Conservation (phyloP, 2,113 vertebrate genomes). For the Vulpes vulpes region DNA sequence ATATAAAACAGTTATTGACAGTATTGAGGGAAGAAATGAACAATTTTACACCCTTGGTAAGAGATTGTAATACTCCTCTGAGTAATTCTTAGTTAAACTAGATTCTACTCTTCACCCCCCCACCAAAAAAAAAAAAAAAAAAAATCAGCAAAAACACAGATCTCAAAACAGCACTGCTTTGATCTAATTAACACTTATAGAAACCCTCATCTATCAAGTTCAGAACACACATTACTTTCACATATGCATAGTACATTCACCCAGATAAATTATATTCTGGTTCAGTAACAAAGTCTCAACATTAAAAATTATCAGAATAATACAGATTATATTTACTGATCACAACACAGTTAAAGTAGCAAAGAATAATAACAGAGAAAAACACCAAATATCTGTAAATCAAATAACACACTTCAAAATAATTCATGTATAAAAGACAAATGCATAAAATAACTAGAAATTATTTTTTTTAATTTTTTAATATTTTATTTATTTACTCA, state of each 20-base stretch:
- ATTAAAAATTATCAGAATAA: slow-evolving; percentile 29
- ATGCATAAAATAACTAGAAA: neutral
- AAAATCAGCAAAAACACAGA: neutral
- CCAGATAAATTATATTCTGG: neutral
- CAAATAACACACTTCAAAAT: slow-evolving; percentile 30
- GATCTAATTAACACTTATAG: neutral
- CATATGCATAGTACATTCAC: neutral
- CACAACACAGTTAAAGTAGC: neutral
- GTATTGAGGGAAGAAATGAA: neutral
- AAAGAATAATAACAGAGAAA: neutral
- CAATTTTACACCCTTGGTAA: neutral
- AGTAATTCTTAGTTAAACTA: neutral
- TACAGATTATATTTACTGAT: neutral
- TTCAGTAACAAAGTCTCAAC: neutral
- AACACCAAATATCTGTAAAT: neutral
- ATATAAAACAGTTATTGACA: neutral
- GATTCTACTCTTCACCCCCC: neutral
- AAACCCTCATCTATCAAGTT: neutral
- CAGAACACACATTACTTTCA: neutral
- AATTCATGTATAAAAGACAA: neutral
- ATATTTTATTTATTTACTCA: too few species aligned
- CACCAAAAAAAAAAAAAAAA: neutral
- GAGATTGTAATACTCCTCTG: neutral
- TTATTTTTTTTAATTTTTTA: neutral
- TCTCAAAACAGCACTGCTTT: neutral